phyloP scores from a whole-genome alignment of 2,888 invertebrate species.

The Hirtodrosophila confusa region DNA sequence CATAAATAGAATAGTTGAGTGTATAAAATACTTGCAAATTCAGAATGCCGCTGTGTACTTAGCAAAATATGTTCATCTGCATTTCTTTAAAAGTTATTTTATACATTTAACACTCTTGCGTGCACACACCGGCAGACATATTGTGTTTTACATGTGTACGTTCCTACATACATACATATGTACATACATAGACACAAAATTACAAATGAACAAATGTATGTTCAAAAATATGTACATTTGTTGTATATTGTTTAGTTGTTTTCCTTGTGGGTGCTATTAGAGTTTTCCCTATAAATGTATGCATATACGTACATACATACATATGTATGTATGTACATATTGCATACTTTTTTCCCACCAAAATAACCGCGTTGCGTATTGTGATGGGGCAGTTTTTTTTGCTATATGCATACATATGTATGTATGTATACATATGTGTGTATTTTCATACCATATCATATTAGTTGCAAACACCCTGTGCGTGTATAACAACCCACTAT shows the following conservation, averaged over 20 bases:
- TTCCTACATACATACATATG: conserved; percentile 1
- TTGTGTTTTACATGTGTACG: conserved; percentile 17
- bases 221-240: no score
- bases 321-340: neutral
- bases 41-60: conserved; percentile 13
- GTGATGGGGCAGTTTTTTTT: conserved; percentile 24
- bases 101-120: conserved; percentile 4
- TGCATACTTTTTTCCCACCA: conserved; percentile 45
- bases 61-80: conserved; percentile 1
- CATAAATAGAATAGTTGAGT: conserved; percentile 47
- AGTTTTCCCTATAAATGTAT: neutral
- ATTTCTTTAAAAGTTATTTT: conserved; percentile 5
- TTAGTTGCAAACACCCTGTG: neutral
- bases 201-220: neutral
- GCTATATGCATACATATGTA: conserved; percentile 8
- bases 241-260: conserved; percentile 11
- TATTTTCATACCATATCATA: neutral
- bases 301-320: neutral
- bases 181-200: conserved; percentile 2
- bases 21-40: conserved; percentile 29
- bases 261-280: conserved; percentile 2
- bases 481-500: conserved; percentile 12
- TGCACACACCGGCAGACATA: conserved; percentile 34
- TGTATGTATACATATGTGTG: conserved; percentile 3
- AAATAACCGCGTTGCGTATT: conserved; percentile 36